Evolutionary conservation across 2,888 invertebrate genomes (phyloP), one percentile per base, ranked within the genome.

Genomic region (Leuctra nigra): DNA sequence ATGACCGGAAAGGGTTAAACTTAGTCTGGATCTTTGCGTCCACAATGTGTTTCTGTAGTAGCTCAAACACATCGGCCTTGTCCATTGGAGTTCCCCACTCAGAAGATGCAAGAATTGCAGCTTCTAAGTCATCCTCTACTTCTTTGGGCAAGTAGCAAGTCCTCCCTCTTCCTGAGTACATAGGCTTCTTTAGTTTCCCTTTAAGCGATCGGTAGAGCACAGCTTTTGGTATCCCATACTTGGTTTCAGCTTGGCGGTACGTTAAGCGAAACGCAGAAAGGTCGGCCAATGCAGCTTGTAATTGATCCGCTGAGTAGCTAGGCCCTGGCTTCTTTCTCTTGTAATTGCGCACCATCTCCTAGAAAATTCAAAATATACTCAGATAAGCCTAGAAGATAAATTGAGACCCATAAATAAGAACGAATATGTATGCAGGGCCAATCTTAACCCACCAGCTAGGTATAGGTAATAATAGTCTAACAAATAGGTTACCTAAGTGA

Each of bases 71-170:
- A 16, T 38, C 53, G n/a, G n/a, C 6, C 41, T 53, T 53, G 16
- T 53, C 53, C n/a, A 53, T 25, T 53, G 53, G 36, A 18, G 9
- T 25, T 7, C 55, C 48, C 48, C 24, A 36, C 46, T 46, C 47
- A 47, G 24, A 24, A 24, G 24, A 24, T 6, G 47, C 47, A n/a
- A 47, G 13, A 14, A 47, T 24, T 9, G 6, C 11, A 11, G 24
- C 47, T n/a, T 47, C 47, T 13, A 47, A 24, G 9, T 11, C 16
- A 23, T 29, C 29, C 11, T 29, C 29, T 29, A 29, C 11, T 11
- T 29, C 29, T 29, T 11, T 29, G 6, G 29, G 29, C 7, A 29
- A 11, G 11, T 29, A 29, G 11, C 29, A 29, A 29, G 29, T 6
- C 11, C 29, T 29, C 11, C 29, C 29, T 29, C 29, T 29, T 7